phyloP scores from a whole-genome alignment of 2,888 invertebrate species.

The Prosopocoilus inquinatus region DNA sequence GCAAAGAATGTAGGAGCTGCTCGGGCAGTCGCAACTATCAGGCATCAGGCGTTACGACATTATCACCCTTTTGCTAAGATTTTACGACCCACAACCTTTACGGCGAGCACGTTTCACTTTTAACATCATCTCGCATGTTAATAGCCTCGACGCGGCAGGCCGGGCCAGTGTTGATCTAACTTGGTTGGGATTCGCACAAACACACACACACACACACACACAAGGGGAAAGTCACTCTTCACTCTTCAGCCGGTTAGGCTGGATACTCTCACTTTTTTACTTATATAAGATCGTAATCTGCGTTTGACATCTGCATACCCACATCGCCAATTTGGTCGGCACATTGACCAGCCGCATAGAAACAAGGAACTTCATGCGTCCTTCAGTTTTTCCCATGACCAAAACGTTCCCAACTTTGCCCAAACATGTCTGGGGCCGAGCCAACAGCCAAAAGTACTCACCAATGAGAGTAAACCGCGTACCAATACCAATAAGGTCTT shows the following conservation, averaged over 20 bases:
- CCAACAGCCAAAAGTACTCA: neutral
- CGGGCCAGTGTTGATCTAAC: neutral
- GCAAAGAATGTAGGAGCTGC: conserved; percentile 1
- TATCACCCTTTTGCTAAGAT: neutral
- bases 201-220: no score
- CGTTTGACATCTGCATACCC: no score
- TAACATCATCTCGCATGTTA: conserved; percentile 14
- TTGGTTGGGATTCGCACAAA: no score
- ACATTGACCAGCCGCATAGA: no score
- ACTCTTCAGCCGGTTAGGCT: neutral
- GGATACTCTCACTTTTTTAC: conserved; percentile 2
- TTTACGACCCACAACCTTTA: conserved; percentile 16
- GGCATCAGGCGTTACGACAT: neutral
- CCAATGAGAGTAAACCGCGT: neutral
- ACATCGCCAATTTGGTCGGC: no score
- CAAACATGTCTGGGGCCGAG: neutral
- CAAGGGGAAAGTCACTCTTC: neutral
- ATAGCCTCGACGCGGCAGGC: neutral
- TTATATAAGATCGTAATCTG: conserved; percentile 2
- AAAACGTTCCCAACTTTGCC: no score
- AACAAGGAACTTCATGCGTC: no score
- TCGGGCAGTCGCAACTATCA: neutral
- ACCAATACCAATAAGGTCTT: neutral
- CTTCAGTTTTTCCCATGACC: no score
- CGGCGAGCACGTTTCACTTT: conserved; percentile 16